These are phyloP conservation scores for Magallana gigas DNA, from an alignment of 1,140 invertebrate species.

Conservation along the genomic window DNA sequence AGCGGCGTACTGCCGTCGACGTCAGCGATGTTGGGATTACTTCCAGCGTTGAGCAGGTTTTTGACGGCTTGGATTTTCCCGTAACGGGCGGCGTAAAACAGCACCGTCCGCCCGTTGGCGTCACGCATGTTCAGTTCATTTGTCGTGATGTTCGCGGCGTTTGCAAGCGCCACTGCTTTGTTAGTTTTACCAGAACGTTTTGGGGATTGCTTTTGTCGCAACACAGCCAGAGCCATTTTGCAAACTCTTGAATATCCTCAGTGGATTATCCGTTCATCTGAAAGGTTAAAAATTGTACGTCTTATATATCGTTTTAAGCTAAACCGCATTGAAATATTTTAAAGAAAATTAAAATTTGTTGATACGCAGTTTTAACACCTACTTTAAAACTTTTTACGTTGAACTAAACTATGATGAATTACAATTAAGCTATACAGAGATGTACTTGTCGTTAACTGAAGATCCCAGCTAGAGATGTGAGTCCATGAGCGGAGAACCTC, in stretches of 20 bases:
- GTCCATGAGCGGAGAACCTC: not conserved
- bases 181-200: constrained; percentile 6
- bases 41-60: constrained; percentile 56
- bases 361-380: no score
- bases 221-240: constrained; percentile 46
- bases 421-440: not conserved
- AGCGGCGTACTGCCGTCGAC: constrained; percentile 51
- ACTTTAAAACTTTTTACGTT: not conserved
- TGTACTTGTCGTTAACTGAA: not conserved
- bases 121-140: constrained; percentile 53
- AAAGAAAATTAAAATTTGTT: no score
- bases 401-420: not conserved
- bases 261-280: not conserved
- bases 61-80: constrained; percentile 54
- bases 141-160: constrained; percentile 50
- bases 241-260: not conserved
- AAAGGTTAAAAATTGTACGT: not conserved
- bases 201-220: constrained; percentile 41
- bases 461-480: not conserved
- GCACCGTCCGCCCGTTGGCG: constrained; percentile 51
- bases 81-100: constrained; percentile 54
- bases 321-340: no score
- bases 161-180: constrained; percentile 42
- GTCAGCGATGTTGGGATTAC: constrained; percentile 54
- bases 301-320: no score